Percentiles rank a stretch among this genome's conserved stretches.
These are phyloP conservation scores for Ceyx melanurus DNA, from an alignment of 2,113 vertebrate species.

Conservation along the genomic window DNA sequence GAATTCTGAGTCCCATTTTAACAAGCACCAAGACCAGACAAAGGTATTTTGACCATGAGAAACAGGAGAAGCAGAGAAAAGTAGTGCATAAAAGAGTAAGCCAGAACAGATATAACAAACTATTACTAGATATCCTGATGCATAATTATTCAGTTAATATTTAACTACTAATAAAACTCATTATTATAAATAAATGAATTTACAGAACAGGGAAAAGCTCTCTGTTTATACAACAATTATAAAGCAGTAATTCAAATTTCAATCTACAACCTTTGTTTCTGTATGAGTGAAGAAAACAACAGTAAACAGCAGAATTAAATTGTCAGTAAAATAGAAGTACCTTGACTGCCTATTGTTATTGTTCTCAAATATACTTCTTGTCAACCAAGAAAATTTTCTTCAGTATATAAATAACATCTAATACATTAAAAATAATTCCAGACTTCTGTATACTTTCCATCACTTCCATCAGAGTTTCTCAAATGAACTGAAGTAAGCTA, in stretches of 20 bases:
- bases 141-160: neutral
- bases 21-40: neutral
- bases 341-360: neutral
- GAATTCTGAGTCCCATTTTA: neutral
- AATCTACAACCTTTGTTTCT: neutral
- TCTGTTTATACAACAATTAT: neutral
- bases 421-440: neutral
- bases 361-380: neutral
- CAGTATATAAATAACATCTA: neutral
- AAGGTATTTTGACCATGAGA: neutral
- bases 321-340: neutral
- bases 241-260: neutral
- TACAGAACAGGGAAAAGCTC: neutral
- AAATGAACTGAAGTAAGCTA: neutral
- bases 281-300: neutral
- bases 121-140: neutral
- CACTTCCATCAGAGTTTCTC: neutral
- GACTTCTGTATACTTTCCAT: neutral
- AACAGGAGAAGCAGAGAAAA: neutral
- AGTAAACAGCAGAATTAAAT: neutral
- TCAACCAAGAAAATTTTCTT: neutral
- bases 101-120: neutral
- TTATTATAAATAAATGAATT: neutral
- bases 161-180: neutral
- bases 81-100: neutral